phyloP scores from a whole-genome alignment of 2,113 vertebrate species.

The Progne subis region DNA sequence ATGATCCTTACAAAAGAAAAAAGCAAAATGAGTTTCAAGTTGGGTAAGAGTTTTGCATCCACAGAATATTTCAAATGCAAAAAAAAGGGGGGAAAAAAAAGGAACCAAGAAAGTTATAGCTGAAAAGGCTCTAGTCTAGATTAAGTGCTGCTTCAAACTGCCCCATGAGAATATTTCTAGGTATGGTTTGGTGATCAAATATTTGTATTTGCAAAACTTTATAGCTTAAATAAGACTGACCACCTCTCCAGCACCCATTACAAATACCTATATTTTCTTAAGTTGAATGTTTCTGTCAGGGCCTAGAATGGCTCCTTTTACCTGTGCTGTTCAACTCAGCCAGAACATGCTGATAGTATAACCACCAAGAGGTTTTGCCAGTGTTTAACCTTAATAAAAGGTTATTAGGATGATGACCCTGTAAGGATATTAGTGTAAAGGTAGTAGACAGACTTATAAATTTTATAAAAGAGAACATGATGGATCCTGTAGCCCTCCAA shows the following conservation, averaged over 20 bases:
- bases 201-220: not conserved
- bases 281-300: not conserved
- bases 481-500: not conserved
- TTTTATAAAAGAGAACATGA: not conserved
- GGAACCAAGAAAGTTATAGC: not conserved
- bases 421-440: not conserved
- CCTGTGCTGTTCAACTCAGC: not conserved
- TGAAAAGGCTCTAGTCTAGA: not conserved
- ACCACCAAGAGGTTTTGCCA: not conserved
- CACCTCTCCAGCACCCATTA: not conserved
- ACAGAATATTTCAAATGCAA: not conserved
- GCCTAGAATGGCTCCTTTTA: not conserved
- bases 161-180: not conserved
- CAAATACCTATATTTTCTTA: not conserved
- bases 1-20: not conserved
- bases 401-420: not conserved
- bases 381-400: not conserved
- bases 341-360: not conserved
- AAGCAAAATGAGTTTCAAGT: not conserved
- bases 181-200: not conserved
- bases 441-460: not conserved
- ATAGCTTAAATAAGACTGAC: not conserved
- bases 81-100: not conserved
- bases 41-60: not conserved
- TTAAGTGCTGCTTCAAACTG: not conserved